phyloP scores from a whole-genome alignment of 2,797 vertebrate genomes.

The Rhinophrynus dorsalis region DNA sequence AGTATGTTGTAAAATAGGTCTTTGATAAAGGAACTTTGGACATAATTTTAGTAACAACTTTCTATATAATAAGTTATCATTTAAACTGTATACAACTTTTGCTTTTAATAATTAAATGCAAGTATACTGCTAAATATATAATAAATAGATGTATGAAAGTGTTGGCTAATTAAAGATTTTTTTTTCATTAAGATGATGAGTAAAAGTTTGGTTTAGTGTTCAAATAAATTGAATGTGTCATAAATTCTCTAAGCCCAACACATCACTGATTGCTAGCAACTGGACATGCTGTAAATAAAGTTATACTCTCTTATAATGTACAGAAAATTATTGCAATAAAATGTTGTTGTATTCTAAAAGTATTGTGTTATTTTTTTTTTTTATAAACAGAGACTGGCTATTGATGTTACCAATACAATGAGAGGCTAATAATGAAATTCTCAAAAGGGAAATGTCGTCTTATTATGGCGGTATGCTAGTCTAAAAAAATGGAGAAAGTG shows the following conservation, averaged over 20 bases:
- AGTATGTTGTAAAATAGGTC: conserved; percentile 42
- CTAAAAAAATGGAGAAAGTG: too few relatives aligned
- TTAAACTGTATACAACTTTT: conserved; percentile 34
- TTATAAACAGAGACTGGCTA: too few relatives aligned
- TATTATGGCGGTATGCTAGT: too few relatives aligned
- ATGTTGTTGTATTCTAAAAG: conserved; percentile 25
- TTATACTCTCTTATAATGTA: conserved; percentile 29
- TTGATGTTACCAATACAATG: too few relatives aligned
- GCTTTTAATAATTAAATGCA: conserved; percentile 21
- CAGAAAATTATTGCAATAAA: conserved; percentile 40
- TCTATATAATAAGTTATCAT: conserved; percentile 45
- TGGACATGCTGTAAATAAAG: conserved; percentile 33
- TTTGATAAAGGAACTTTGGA: conserved; percentile 44
- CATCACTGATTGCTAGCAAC: not conserved
- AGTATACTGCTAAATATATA: not conserved
- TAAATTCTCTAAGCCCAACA: not conserved
- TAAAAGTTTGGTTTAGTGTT: too few relatives aligned
- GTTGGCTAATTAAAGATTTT: too few relatives aligned
- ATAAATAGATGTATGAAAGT: too few relatives aligned
- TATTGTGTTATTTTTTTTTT: not conserved
- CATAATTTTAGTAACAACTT: conserved; percentile 36
- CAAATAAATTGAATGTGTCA: not conserved
- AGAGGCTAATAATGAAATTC: too few relatives aligned
- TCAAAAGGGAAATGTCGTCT: not conserved
- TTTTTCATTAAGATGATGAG: too few relatives aligned